Percentiles rank a stretch among this genome's conserved stretches.
These are phyloP conservation scores for Empis livida DNA, from an alignment of 2,888 invertebrate genomes.

Conservation along the genomic window DNA sequence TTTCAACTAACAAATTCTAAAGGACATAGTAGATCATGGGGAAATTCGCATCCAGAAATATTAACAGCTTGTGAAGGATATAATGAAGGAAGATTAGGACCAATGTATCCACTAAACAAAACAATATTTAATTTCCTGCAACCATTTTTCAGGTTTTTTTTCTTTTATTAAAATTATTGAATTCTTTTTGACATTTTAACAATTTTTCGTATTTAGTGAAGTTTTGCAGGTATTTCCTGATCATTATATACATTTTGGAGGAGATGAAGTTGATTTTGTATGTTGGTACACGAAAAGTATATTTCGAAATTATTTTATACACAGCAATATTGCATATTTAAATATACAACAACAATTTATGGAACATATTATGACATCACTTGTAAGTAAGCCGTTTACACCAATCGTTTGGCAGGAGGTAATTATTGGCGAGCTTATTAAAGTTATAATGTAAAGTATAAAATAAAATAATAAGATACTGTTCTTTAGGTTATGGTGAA, in stretches of 20 bases:
- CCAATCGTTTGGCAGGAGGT: conserved; percentile 82
- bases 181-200: not conserved
- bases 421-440: conserved; percentile 27
- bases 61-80: conserved; percentile 53
- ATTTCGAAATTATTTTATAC: conserved; percentile 50
- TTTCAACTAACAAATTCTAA: too few species aligned
- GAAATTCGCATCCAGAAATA: conserved; percentile 55
- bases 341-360: conserved; percentile 57
- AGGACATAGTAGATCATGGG: conserved; percentile 59
- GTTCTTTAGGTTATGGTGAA: conserved; percentile 16
- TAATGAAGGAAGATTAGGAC: conserved; percentile 46
- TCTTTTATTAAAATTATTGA: conserved; percentile 10
- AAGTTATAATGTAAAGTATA: not conserved
- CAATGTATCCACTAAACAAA: conserved; percentile 61
- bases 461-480: not conserved
- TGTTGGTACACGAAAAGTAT: conserved; percentile 62
- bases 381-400: conserved; percentile 36
- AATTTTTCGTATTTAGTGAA: conserved; percentile 15
- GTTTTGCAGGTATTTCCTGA: conserved; percentile 60
- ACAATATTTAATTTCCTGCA: conserved; percentile 53
- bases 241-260: conserved; percentile 77
- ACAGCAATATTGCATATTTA: conserved; percentile 42
- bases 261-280: conserved; percentile 73
- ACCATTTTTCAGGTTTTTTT: conserved; percentile 47
- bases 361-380: conserved; percentile 43